phyloP scores from a whole-genome alignment of 2,888 invertebrate genomes.

The Melanostoma scalare region DNA sequence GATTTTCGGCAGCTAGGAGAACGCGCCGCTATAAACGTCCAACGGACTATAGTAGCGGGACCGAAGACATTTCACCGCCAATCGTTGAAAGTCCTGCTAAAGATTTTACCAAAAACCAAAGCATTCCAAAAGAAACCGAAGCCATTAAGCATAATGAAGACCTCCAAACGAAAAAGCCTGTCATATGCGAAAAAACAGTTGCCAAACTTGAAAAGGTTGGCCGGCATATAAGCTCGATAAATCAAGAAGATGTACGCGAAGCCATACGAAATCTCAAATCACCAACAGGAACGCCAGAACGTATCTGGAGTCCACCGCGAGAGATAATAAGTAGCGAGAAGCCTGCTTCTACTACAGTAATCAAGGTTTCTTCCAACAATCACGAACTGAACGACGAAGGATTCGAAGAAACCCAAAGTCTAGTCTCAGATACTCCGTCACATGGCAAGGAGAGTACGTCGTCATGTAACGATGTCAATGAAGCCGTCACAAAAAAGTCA shows the following conservation, averaged over 20 bases:
- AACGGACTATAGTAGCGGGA: constrained; percentile 84
- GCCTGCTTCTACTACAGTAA: constrained; percentile 70
- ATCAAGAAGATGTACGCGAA: constrained; percentile 87
- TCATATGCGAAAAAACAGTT: constrained; percentile 79
- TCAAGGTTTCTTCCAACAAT: constrained; percentile 76
- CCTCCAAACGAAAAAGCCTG: constrained; percentile 77
- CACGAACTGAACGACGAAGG: constrained; percentile 92
- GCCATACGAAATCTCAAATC: constrained; percentile 87
- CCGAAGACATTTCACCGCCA: constrained; percentile 83
- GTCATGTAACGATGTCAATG: constrained; percentile 87
- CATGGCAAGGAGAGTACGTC: constrained; percentile 88
- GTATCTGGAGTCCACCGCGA: constrained; percentile 84
- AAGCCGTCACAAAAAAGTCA: constrained; percentile 75
- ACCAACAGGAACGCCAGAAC: constrained; percentile 85
- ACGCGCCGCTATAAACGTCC: constrained; percentile 90
- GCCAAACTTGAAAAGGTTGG: constrained; percentile 82
- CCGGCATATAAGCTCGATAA: constrained; percentile 87
- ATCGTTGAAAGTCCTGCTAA: constrained; percentile 77
- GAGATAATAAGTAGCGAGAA: constrained; percentile 76
- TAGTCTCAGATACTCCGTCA: constrained; percentile 93
- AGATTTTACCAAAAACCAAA: constrained; percentile 55
- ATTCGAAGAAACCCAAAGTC: constrained; percentile 94
- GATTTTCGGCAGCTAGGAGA: constrained; percentile 91
- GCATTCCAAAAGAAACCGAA: constrained; percentile 31
- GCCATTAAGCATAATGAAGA: constrained; percentile 83